Base-by-base conservation (phyloP, 2,797 vertebrate genomes). In the Lemur catta region DNA sequence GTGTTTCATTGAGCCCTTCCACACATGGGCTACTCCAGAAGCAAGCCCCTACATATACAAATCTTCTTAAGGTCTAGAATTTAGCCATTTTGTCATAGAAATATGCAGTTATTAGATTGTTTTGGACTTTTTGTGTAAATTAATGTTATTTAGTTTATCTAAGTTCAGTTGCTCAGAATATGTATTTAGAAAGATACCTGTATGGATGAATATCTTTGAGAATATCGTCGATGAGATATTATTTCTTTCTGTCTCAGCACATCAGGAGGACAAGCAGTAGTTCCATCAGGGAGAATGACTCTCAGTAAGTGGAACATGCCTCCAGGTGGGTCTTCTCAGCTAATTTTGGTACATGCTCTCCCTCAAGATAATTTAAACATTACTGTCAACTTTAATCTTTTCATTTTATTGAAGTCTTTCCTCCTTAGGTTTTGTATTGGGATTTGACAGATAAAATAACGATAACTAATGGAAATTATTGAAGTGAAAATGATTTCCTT, bases 401-500 rank as follows among this genome's bases (percentile, higher is more conserved):
- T 82, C 43, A 81, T 14, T 85, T 61, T 43, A 38, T 17, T 88
- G 28, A 91, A 72, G 48, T 63, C 22, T 87, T 76, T 7, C 18
- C 4, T 79, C 57, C 12, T 48, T 76, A 52, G 20, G 67, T 75
- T 88, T 88, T 84, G 72, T 69, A n/a, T 26, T 61, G 46, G 26
- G 24, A 89, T 85, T 86, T 84, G 81, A 85, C 43, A 78, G 76
- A 72, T 87, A 75, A 78, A 81, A 96, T 86, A 82, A 72, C 28
- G 8, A 81, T 71, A 92, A 72, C 78, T 48, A 50, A 61, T 89
- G 55, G 35, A 84, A 92, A 93, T 80, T 84, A 72, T 14, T 86
- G 38, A 94, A 90, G 80, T 57, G 43, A 94, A 88, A 95, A 74
- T 74, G 2, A 11, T 86, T 86, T 93, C 41, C 30, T 89, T 94